phyloP scores from a whole-genome alignment of 2,888 invertebrate species.

The Lydus trimaculatus region DNA sequence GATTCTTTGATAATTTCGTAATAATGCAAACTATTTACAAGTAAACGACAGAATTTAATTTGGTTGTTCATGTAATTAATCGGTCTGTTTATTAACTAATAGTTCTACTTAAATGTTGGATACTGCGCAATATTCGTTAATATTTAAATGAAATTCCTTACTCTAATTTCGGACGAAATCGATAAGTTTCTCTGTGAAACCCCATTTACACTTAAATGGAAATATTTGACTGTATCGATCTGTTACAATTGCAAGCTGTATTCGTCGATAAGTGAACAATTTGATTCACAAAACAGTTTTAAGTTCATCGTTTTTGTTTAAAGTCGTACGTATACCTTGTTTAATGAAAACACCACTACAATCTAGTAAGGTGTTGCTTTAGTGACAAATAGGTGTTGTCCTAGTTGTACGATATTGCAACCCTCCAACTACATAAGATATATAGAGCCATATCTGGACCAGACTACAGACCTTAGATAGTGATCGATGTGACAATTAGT shows the following conservation, averaged over 20 bases:
- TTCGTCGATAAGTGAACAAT: conserved; percentile 40
- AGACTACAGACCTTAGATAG: conserved; percentile 36
- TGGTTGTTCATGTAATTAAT: no score
- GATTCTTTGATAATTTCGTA: no score
- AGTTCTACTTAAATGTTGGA: no score
- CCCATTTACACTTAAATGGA: no score
- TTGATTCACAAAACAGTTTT: conserved; percentile 35
- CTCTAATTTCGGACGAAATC: not conserved
- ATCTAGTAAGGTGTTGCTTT: conserved; percentile 37
- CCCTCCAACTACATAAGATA: conserved; percentile 38
- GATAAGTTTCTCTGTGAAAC: no score
- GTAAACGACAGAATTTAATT: no score
- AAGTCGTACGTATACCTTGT: not conserved
- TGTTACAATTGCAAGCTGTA: no score
- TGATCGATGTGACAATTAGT: conserved; percentile 54
- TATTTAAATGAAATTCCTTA: not conserved
- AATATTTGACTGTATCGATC: no score
- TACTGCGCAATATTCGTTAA: not conserved
- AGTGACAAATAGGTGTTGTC: conserved; percentile 38
- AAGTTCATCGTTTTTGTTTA: conserved; percentile 22
- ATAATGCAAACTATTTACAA: no score
- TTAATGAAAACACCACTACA: conserved; percentile 38
- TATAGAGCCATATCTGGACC: conserved; percentile 47
- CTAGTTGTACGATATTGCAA: not conserved
- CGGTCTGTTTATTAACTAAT: no score